Percentiles rank a stretch among this genome's conserved stretches.
phyloP scores from a whole-genome alignment of 2,888 invertebrate species.

The Theristus sp. region DNA sequence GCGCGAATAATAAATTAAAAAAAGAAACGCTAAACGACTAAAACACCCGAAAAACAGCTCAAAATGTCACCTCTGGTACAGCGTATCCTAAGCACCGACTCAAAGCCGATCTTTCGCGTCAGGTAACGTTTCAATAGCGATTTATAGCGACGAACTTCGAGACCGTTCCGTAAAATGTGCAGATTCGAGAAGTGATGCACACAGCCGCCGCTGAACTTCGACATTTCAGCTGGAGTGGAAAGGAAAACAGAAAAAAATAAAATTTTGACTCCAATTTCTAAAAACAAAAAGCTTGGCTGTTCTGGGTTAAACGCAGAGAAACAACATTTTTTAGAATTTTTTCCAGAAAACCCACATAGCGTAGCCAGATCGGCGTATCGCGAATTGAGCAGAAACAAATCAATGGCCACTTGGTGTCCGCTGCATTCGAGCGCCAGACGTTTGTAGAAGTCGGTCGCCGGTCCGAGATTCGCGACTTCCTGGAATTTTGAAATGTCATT shows the following conservation, averaged over 20 bases:
- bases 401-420: constrained; percentile 72
- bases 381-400: constrained; percentile 75
- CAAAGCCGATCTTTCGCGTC: constrained; percentile 89
- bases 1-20: too few species aligned
- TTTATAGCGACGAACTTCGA: constrained; percentile 54
- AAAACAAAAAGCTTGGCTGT: too few species aligned
- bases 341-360: constrained; percentile 51
- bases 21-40: too few species aligned
- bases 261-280: neutral
- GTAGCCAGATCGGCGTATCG: constrained; percentile 87
- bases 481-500: too few species aligned
- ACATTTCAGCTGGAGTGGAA: constrained; percentile 47
- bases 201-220: constrained; percentile 82
- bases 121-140: constrained; percentile 66
- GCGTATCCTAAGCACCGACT: constrained; percentile 89
- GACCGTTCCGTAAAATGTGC: constrained; percentile 49
- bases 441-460: constrained; percentile 94
- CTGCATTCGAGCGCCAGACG: constrained; percentile 84
- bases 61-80: constrained; percentile 61
- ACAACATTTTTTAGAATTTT: too few species aligned
- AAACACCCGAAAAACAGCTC: too few species aligned
- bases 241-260: constrained; percentile 1
- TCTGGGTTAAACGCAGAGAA: too few species aligned
- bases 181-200: constrained; percentile 70
- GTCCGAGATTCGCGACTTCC: constrained; percentile 65